Percentiles rank a stretch among this genome's conserved stretches.
Conservation (phyloP, 2,113 vertebrate genomes). For the Maccullochella peelii region DNA sequence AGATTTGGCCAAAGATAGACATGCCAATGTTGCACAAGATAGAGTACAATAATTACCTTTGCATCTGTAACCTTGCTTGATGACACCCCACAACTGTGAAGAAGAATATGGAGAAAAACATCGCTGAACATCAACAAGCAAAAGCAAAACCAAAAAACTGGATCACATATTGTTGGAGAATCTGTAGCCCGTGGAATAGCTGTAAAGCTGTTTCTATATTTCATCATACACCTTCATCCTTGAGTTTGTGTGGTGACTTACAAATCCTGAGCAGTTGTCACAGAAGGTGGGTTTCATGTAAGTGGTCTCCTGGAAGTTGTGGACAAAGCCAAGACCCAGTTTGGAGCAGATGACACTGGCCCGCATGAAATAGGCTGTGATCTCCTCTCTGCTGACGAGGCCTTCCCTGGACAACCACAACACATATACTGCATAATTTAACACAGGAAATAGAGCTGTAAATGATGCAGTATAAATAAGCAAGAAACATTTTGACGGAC, state of each 20-base stretch:
- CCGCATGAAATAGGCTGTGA: conserved; percentile 97
- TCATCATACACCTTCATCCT: neutral
- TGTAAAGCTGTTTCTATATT: neutral
- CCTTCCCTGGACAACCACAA: conserved; percentile 86
- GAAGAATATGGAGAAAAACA: conserved; percentile 48
- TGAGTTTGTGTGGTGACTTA: conserved; percentile 80
- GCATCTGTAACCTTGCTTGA: conserved; percentile 96
- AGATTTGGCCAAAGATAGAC: conserved; percentile 17
- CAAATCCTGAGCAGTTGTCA: conserved; percentile 98
- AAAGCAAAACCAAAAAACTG: neutral
- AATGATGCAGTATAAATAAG: neutral
- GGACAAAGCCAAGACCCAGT: conserved; percentile 93
- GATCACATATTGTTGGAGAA: too few species aligned
- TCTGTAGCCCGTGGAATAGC: neutral
- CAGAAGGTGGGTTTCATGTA: conserved; percentile 98
- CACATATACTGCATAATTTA: conserved; percentile 7
- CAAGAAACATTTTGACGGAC: neutral
- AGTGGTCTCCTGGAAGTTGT: conserved; percentile 97
- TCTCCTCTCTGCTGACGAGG: conserved; percentile 93
- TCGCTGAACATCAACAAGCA: neutral
- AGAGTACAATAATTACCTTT: conserved; percentile 87
- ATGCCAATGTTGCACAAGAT: neutral
- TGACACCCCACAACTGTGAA: conserved; percentile 94
- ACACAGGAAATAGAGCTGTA: neutral
- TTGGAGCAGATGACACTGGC: conserved; percentile 97